These are phyloP conservation scores for Zaprionus lineosus DNA, from an alignment of 2,888 invertebrate species.

Conservation along the genomic window DNA sequence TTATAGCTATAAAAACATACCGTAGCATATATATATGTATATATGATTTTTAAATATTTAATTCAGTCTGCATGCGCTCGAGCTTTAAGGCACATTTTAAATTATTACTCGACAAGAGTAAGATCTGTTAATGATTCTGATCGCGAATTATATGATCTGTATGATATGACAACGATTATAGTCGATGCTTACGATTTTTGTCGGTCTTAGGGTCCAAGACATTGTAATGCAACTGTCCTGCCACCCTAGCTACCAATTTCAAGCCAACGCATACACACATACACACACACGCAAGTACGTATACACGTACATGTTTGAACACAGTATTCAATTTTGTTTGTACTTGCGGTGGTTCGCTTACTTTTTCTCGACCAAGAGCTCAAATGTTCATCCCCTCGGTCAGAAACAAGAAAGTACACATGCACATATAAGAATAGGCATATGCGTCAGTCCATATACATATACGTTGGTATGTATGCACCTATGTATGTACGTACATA, in stretches of 20 bases:
- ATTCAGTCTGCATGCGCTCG: too few species aligned
- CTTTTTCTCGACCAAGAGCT: slow-evolving; percentile 39
- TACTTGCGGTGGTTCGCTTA: slow-evolving; percentile 49
- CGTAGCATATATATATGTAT: too few species aligned
- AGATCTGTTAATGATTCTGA: too few species aligned
- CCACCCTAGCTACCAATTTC: slow-evolving; percentile 30
- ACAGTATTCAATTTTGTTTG: slow-evolving; percentile 56
- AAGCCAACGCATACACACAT: slow-evolving; percentile 11
- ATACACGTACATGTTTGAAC: too few species aligned
- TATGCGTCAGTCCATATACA: slow-evolving; percentile 10
- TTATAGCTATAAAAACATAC: too few species aligned
- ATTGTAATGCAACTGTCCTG: slow-evolving; percentile 36
- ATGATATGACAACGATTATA: slow-evolving; percentile 26
- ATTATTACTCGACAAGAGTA: too few species aligned
- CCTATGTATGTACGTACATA: slow-evolving; percentile 7
- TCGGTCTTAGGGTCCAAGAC: slow-evolving; percentile 50
- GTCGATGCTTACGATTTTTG: slow-evolving; percentile 12
- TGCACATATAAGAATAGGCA: slow-evolving; percentile 10
- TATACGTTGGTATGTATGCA: slow-evolving; percentile 9
- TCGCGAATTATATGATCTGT: too few species aligned
- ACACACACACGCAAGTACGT: slow-evolving; percentile 20
- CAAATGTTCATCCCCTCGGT: slow-evolving; percentile 19
- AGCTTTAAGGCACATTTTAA: too few species aligned
- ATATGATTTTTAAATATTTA: too few species aligned
- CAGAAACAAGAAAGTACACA: slow-evolving; percentile 39